Base-by-base conservation (phyloP, 1,140 invertebrate genomes). In the Panagrolaimus sp. region DNA sequence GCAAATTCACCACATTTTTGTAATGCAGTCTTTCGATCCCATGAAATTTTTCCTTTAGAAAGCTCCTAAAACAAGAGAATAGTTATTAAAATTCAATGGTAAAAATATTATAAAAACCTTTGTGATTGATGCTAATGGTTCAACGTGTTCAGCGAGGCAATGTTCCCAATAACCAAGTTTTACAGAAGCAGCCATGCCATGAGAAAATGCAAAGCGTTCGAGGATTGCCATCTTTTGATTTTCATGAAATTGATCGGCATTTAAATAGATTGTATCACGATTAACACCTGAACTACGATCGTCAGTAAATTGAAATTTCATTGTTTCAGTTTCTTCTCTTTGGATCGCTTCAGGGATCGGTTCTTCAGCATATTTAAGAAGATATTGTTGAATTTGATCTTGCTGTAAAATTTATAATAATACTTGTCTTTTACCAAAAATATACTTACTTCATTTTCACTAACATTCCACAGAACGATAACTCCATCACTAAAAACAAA, bases 161-260 rank as follows among this genome's bases (percentile, higher is more conserved):
- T 63, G 57, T 48, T 78, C 77, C 77, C 77, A 78, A n/a, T 79
- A 66, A 5, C 68, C 77, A 11, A 78, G 48, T 68, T 78, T 78
- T 13, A 78, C 77, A n/a, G 74, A 77, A 16, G 77, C 77, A 13
- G 77, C 76, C 44, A 78, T 69, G 46, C 43, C 77, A n/a, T 78
- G 77, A 53, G 71, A 74, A 9, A 78, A 48, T 1, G 77, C 77
- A 61, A 69, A 78, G 23, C 77, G 68, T n/a, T 74, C 72, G 1
- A 79, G 61, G 27, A 77, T 74, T 1, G 62, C 27, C 13, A 16
- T 14, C 9, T 16, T 27, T 16, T 62, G 53, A 23, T 68, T 61
- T 23, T 68, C 51, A 67, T 63, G 13, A n/a, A 42, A 38, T n/a
- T 67, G 20, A 9, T 67, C 65, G 1, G n/a, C 44, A 51, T 67